phyloP scores from a whole-genome alignment of 64 coral and sea anemone species.

The Actinia equina region DNA sequence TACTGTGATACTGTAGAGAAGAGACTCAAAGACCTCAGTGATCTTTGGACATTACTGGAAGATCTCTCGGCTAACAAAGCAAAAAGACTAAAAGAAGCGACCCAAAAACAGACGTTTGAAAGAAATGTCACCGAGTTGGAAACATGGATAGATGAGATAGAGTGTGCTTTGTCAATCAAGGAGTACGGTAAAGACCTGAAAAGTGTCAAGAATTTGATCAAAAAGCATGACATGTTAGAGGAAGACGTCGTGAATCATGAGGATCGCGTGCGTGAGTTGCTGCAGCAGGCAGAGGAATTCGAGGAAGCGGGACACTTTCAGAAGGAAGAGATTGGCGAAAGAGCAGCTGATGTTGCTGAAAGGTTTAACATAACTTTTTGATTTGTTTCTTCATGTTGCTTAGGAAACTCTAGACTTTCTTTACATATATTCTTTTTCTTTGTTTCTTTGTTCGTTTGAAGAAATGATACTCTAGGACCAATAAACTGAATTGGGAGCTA shows the following conservation, averaged over 20 bases:
- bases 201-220: slow-evolving; percentile 73
- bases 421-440: too few species aligned
- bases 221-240: slow-evolving; percentile 73
- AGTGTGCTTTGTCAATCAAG: slow-evolving; percentile 45
- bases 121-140: slow-evolving; percentile 82
- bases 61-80: slow-evolving; percentile 79
- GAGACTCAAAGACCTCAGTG: slow-evolving; percentile 67
- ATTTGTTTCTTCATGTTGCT: too few species aligned
- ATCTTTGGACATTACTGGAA: slow-evolving; percentile 78
- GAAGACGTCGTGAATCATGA: slow-evolving; percentile 60
- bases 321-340: slow-evolving; percentile 88
- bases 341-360: slow-evolving; percentile 68
- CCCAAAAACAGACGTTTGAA: slow-evolving; percentile 85
- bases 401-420: too few species aligned
- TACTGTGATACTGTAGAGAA: slow-evolving; percentile 63
- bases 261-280: slow-evolving; percentile 67
- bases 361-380: slow-evolving; percentile 38
- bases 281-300: slow-evolving; percentile 65
- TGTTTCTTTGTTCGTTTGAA: too few species aligned
- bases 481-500: too few species aligned
- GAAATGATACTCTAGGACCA: too few species aligned
- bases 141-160: slow-evolving; percentile 65
- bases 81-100: slow-evolving; percentile 79
- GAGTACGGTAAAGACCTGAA: slow-evolving; percentile 85
- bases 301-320: slow-evolving; percentile 82